A percentile compares a stretch with the other conserved stretches of the same genome.
Evolutionary conservation across 2,797 vertebrate genomes (phyloP).

Genomic region (Melanotaenia maccullochi): DNA sequence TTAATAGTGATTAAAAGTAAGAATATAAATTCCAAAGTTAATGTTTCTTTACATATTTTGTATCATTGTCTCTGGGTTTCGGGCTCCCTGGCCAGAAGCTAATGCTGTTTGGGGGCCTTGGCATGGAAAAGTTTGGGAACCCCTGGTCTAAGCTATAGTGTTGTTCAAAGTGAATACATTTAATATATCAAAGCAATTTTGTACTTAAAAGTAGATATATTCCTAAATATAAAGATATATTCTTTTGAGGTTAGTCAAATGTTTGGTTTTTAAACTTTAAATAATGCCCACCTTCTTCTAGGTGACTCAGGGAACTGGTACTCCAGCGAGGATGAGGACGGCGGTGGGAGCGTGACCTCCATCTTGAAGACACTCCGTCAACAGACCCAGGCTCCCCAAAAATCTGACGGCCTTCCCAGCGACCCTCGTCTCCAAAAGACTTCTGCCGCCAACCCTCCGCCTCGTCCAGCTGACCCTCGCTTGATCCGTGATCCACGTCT

Average conservation of each 20-base stretch:
- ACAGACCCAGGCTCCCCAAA: constrained; percentile 83
- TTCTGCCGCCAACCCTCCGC: constrained; percentile 52
- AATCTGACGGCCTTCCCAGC: constrained; percentile 60
- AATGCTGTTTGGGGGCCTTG: no score
- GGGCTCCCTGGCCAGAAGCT: no score
- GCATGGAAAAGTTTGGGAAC: no score
- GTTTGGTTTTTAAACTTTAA: neutral
- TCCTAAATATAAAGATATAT: neutral
- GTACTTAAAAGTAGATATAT: no score
- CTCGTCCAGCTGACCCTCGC: constrained; percentile 87
- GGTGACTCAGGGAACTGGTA: constrained; percentile 97
- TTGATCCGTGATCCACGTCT: constrained; percentile 86
- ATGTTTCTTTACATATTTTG: no score
- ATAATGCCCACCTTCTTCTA: constrained; percentile 45
- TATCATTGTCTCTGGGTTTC: no score
- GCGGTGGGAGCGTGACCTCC: constrained; percentile 91
- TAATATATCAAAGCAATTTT: neutral
- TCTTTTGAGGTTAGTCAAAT: neutral
- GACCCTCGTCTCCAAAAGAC: constrained; percentile 90
- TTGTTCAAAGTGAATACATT: neutral
- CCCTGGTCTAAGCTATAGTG: no score
- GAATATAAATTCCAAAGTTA: no score
- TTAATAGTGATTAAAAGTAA: no score
- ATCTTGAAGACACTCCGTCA: constrained; percentile 93
- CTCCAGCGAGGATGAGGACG: constrained; percentile 96